Base-by-base conservation (phyloP, 2,113 vertebrate species). In the Epinephelus lanceolatus region DNA sequence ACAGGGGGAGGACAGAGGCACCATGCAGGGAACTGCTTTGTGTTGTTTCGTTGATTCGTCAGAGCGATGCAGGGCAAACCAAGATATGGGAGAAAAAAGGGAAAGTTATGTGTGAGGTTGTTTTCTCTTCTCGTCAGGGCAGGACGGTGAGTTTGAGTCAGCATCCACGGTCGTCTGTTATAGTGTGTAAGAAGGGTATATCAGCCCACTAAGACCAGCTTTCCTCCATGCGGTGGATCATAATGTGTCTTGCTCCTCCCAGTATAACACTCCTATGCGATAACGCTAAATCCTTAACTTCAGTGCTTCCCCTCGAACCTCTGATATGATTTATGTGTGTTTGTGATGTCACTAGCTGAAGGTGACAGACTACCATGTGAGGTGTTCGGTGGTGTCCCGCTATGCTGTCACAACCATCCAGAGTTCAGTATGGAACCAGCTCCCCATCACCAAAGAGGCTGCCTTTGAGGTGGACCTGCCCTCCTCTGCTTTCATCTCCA, bases 401-500 rank as follows among this genome's bases (percentile, higher is more conserved):
- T 97, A 97, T 0, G 95, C 94, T 15, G 85, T 94, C 11, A 97
- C 96, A 68, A 95, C 89, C 1, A 93, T 97, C 71, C 94, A 94
- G 30, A 96, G 94, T 47, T 90, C 94, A 2, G 86, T 96, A 33
- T 95, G 93, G 95, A 97, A 96, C 93, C 94, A 96, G 83, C 94
- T 96, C 7, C n/a, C 93, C 15, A 52, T 93, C 69, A 89, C 91
- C 53, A 97, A 96, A 62, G 96, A 96, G 52, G 96, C 96, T 0
- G 88, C 95, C 49, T 97, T 97, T 65, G 95, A 97, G 75, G 90
- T 97, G 86, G 94, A 97, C 81, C 94, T 97, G 71, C 95, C 96
- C 15, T 89, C 83, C 10, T 83, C 96, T 0, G 95, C 96, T 1
- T 97, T 98, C 91, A 96, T 97, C 84, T 97, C 96, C 87, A 97